Evolutionary conservation across 1,140 invertebrate genomes (phyloP).

Genomic region (Steinernema khuongi): DNA sequence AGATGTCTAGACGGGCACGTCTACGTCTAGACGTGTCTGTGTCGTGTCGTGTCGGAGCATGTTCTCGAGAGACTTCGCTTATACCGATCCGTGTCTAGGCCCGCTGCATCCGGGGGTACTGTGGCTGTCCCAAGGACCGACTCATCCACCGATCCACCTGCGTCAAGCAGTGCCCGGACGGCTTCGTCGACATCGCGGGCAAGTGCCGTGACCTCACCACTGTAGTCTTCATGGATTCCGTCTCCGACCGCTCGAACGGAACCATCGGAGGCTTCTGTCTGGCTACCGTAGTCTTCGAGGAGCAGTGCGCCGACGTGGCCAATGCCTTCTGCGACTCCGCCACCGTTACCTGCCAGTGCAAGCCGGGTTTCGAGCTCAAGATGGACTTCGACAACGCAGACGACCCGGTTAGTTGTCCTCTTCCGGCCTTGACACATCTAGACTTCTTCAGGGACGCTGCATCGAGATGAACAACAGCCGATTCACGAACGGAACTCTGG

Average conservation of each 20-base stretch:
- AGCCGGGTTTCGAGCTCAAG: conserved; percentile 49
- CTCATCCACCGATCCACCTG: conserved; percentile 54
- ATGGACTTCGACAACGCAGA: conserved; percentile 52
- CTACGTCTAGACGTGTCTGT: neutral
- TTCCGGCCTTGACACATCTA: neutral
- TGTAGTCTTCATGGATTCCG: conserved; percentile 58
- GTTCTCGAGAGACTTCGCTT: too few relatives aligned
- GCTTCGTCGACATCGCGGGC: conserved; percentile 57
- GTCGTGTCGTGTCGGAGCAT: neutral
- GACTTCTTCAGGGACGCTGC: neutral
- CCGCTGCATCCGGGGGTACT: conserved; percentile 45
- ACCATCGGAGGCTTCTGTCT: conserved; percentile 55
- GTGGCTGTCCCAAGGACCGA: conserved; percentile 40
- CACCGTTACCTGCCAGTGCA: conserved; percentile 54
- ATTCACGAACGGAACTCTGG: neutral
- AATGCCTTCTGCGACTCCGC: conserved; percentile 56
- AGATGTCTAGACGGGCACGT: neutral
- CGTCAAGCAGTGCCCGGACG: conserved; percentile 50
- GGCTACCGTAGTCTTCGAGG: conserved; percentile 48
- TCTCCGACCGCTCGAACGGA: conserved; percentile 53
- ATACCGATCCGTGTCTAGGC: too few relatives aligned
- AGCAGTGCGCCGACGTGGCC: conserved; percentile 50
- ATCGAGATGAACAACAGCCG: neutral
- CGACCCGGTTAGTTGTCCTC: conserved; percentile 27
- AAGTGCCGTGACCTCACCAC: conserved; percentile 58